phyloP scores from a whole-genome alignment of 2,888 invertebrate species.

The Caenorhabditis uteleia region DNA sequence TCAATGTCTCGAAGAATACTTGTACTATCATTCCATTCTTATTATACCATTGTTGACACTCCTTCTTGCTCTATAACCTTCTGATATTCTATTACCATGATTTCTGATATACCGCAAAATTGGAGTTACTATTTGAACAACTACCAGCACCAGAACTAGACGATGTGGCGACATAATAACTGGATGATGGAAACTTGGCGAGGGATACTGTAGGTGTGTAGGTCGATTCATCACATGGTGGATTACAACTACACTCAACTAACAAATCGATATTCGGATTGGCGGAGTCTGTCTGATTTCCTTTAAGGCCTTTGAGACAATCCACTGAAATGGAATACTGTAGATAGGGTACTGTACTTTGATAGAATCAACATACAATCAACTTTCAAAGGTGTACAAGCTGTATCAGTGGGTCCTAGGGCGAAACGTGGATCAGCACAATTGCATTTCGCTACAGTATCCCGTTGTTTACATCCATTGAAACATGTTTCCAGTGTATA shows the following conservation, averaged over 20 bases:
- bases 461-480: conserved; percentile 48
- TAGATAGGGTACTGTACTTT: background rate
- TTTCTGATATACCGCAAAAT: background rate
- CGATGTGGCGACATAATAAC: conserved; percentile 47
- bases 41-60: conserved; percentile 51
- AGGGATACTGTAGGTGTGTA: conserved; percentile 46
- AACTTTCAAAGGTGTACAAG: conserved; percentile 26
- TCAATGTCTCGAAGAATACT: conserved; percentile 69
- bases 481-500: conserved; percentile 54
- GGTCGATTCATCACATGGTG: conserved; percentile 44
- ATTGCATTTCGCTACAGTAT: conserved; percentile 35
- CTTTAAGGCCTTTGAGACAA: conserved; percentile 44
- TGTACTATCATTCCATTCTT: conserved; percentile 67
- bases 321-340: conserved; percentile 35
- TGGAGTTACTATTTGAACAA: background rate
- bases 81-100: conserved; percentile 3
- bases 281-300: conserved; percentile 40
- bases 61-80: conserved; percentile 7
- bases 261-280: conserved; percentile 46
- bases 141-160: conserved; percentile 10
- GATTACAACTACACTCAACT: conserved; percentile 41
- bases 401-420: conserved; percentile 9
- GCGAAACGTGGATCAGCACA: conserved; percentile 38
- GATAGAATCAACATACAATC: conserved; percentile 12
- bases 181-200: conserved; percentile 42